Conservation (phyloP, 2,113 vertebrate species). For the Steatornis caripensis region DNA sequence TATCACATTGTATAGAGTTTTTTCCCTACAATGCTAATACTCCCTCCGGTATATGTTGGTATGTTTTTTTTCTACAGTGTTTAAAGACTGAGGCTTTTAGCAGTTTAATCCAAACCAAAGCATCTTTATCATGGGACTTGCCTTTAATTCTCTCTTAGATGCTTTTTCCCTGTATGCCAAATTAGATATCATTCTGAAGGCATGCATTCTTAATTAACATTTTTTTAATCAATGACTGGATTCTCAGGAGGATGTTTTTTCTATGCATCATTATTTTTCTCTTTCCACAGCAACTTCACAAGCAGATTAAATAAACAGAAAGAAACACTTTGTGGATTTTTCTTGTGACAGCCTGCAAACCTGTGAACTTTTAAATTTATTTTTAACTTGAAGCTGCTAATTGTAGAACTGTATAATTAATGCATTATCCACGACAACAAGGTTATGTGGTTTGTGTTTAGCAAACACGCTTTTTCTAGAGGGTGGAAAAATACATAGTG, state of each 20-base stretch:
- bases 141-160: conserved; percentile 61
- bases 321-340: conserved; percentile 33
- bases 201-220: conserved; percentile 60
- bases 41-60: background rate
- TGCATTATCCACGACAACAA: conserved; percentile 28
- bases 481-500: conserved; percentile 26
- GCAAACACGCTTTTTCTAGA: conserved; percentile 39
- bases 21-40: background rate
- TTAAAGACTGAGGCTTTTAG: conserved; percentile 40
- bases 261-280: conserved; percentile 54
- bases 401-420: conserved; percentile 55
- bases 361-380: conserved; percentile 48
- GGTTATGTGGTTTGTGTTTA: conserved; percentile 33
- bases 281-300: conserved; percentile 46
- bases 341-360: background rate
- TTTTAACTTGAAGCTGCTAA: conserved; percentile 57
- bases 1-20: background rate
- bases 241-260: conserved; percentile 54
- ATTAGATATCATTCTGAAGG: conserved; percentile 62
- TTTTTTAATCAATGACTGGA: conserved; percentile 50
- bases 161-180: conserved; percentile 45
- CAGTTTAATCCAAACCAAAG: conserved; percentile 38
- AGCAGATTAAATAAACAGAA: conserved; percentile 52
- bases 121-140: conserved; percentile 8
- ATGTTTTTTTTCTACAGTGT: background rate